These are phyloP conservation scores for Acanthurus lineatus DNA, from an alignment of 2,797 vertebrate genomes.

Conservation along the genomic window DNA sequence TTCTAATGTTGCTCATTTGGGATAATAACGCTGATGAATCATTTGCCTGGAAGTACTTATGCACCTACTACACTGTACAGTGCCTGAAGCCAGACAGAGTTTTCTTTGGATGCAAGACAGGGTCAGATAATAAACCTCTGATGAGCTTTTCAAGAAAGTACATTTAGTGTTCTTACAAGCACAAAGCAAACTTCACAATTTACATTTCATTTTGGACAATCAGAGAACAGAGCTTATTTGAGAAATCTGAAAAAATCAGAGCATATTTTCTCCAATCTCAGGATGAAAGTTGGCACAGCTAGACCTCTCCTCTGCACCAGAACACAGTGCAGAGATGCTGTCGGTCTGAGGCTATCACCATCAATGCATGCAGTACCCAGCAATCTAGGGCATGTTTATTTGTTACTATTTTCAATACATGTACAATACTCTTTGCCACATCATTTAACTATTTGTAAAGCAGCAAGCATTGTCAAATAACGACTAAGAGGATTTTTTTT, in stretches of 20 bases:
- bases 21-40: conserved; percentile 58
- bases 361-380: neutral
- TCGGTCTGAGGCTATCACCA: neutral
- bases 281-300: neutral
- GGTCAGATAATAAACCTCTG: conserved; percentile 23
- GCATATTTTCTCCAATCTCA: neutral
- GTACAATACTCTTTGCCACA: neutral
- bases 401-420: neutral
- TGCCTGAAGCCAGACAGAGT: conserved; percentile 32
- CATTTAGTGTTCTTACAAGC: neutral
- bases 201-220: neutral
- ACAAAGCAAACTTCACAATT: neutral
- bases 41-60: conserved; percentile 42
- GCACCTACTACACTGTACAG: conserved; percentile 1
- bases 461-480: neutral
- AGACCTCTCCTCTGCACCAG: neutral
- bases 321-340: neutral
- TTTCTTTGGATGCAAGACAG: conserved; percentile 31
- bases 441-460: neutral
- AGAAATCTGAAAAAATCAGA: neutral
- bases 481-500: conserved; percentile 8
- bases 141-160: conserved; percentile 17
- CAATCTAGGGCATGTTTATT: neutral
- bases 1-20: conserved; percentile 53
- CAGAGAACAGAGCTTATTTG: neutral